Conservation (phyloP, 2,113 vertebrate species). For the Gadus macrocephalus region DNA sequence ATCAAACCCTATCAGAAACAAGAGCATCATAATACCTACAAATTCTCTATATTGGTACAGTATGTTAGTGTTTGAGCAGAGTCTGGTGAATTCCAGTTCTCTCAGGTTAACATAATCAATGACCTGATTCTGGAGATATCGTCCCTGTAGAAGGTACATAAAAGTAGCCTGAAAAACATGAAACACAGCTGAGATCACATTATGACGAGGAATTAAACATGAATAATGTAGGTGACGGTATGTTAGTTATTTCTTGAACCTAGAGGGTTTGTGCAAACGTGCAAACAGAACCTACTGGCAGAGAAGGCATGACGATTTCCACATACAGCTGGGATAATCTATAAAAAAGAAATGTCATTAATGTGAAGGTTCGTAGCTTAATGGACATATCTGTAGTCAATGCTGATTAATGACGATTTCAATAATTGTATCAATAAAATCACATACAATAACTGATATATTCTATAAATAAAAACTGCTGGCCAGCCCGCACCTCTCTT, state of each 20-base stretch:
- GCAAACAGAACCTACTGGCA: conserved; percentile 79
- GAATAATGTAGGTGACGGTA: not conserved
- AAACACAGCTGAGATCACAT: not conserved
- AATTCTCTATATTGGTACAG: no score
- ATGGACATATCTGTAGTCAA: not conserved
- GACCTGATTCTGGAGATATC: conserved; percentile 89
- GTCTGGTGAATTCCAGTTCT: no score
- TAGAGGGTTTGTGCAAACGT: not conserved
- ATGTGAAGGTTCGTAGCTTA: not conserved
- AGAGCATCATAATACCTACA: no score
- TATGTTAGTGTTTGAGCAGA: no score
- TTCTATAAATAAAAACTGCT: no score
- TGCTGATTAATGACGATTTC: no score
- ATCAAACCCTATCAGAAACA: no score
- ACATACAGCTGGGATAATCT: conserved; percentile 89
- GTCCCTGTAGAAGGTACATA: conserved; percentile 83
- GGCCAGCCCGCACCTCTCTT: no score
- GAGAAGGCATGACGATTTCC: conserved; percentile 86
- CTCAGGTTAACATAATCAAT: not conserved
- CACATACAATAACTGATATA: no score
- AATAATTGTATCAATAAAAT: no score
- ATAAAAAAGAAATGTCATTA: conserved; percentile 17
- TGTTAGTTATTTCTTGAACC: conserved; percentile 13
- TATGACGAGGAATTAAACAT: not conserved
- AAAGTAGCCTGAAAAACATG: conserved; percentile 76